Percentiles rank a stretch among this genome's conserved stretches.
Conservation (phyloP, 2,113 vertebrate species). For the Catharus fuscescens region DNA sequence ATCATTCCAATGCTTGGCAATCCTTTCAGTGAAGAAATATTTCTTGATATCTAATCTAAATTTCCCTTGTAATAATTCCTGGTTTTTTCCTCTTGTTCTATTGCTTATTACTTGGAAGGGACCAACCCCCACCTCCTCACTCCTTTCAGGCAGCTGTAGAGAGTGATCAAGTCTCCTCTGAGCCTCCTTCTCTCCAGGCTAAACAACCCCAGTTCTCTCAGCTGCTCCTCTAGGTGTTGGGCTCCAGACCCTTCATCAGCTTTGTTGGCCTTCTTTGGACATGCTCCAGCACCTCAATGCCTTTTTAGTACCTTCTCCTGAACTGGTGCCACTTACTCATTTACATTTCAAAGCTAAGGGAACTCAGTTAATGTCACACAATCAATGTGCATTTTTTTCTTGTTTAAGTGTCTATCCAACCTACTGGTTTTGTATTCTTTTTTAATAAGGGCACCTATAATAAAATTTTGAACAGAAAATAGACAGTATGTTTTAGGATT, state of each 20-base stretch:
- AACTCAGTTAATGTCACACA: neutral
- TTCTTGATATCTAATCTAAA: neutral
- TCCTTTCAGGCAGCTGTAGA: neutral
- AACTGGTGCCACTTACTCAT: neutral
- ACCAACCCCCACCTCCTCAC: neutral
- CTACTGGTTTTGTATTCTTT: neutral
- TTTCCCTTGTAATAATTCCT: neutral
- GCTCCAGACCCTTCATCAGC: neutral
- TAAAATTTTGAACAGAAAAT: neutral
- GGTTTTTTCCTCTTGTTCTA: neutral
- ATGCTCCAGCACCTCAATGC: neutral
- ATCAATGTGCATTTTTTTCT: neutral
- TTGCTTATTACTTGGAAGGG: neutral
- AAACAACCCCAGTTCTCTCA: neutral
- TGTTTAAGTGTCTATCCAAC: neutral
- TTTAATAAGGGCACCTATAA: neutral
- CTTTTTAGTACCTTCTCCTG: neutral
- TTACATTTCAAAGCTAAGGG: neutral
- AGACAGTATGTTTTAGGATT: neutral
- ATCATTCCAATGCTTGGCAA: neutral
- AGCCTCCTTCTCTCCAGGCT: neutral
- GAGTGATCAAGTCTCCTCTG: rapidly evolving
- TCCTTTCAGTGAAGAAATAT: neutral
- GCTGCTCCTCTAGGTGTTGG: neutral
- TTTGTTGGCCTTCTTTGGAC: neutral